Evolutionary conservation across 2,888 invertebrate species (phyloP).

Genomic region (Acleris holmiana): DNA sequence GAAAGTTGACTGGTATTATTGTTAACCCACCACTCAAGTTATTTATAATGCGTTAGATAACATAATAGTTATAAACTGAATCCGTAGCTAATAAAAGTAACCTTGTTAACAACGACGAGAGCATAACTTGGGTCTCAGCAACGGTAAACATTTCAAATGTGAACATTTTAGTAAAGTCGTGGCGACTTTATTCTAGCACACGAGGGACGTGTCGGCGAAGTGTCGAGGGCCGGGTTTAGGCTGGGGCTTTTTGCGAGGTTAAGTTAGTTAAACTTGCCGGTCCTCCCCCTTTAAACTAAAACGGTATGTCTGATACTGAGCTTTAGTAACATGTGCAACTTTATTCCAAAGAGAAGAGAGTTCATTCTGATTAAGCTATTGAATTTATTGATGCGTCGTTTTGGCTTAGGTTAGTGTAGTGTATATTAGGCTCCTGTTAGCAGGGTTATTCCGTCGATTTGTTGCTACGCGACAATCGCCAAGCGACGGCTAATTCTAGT

Average conservation of each 20-base stretch:
- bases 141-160: constrained; percentile 11
- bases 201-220: constrained; percentile 15
- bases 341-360: too few species aligned
- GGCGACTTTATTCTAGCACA: constrained; percentile 17
- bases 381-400: too few species aligned
- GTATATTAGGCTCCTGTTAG: constrained; percentile 21
- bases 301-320: too few species aligned
- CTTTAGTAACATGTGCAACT: too few species aligned
- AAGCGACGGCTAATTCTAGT: constrained; percentile 11
- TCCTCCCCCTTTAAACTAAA: not conserved
- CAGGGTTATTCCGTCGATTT: constrained; percentile 19
- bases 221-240: constrained; percentile 28
- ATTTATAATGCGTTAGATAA: constrained; percentile 1
- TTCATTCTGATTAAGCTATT: too few species aligned
- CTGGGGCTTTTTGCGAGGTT: constrained; percentile 27
- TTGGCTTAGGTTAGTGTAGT: too few species aligned
- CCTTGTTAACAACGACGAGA: not conserved
- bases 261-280: constrained; percentile 31
- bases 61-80: too few species aligned
- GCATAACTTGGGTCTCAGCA: not conserved
- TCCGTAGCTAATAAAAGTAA: not conserved
- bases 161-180: constrained; percentile 16
- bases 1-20: not conserved
- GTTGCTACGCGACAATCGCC: constrained; percentile 31
- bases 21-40: not conserved